phyloP scores from a whole-genome alignment of 2,797 vertebrate species.

The Rhyacichthys aspro region DNA sequence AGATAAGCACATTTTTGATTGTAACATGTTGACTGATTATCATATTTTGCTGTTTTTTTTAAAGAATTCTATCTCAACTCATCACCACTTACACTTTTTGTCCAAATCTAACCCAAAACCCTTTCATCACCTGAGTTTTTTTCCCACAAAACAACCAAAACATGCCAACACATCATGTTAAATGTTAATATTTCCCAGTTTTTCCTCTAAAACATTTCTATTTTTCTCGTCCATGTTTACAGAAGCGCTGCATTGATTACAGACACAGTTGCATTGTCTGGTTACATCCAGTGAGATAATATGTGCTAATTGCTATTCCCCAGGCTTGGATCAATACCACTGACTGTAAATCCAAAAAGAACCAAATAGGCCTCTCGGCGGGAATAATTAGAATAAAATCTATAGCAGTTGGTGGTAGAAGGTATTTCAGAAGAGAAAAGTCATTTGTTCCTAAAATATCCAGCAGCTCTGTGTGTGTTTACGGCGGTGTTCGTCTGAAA shows the following conservation, averaged over 20 bases:
- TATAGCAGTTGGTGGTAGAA: background rate
- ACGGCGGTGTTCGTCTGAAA: background rate
- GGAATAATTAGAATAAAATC: background rate
- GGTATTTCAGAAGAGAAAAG: background rate
- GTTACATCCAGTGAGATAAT: background rate
- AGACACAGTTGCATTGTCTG: background rate
- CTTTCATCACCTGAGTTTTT: too few relatives aligned
- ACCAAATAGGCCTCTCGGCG: background rate
- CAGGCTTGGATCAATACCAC: background rate
- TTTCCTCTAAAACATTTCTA: too few relatives aligned
- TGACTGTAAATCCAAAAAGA: background rate
- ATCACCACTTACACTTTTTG: too few relatives aligned
- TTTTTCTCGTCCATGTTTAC: background rate
- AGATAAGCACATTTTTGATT: too few relatives aligned
- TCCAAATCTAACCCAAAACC: too few relatives aligned
- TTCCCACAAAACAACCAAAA: too few relatives aligned
- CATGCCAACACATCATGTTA: too few relatives aligned
- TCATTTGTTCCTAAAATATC: background rate
- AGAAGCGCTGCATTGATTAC: background rate
- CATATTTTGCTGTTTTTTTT: too few relatives aligned
- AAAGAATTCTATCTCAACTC: too few relatives aligned
- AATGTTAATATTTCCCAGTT: too few relatives aligned
- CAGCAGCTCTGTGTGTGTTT: background rate
- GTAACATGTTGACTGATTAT: too few relatives aligned
- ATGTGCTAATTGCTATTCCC: conserved; percentile 8